Base-by-base conservation (phyloP, 2,888 invertebrate species). In the Lissocephala sabroskyi region DNA sequence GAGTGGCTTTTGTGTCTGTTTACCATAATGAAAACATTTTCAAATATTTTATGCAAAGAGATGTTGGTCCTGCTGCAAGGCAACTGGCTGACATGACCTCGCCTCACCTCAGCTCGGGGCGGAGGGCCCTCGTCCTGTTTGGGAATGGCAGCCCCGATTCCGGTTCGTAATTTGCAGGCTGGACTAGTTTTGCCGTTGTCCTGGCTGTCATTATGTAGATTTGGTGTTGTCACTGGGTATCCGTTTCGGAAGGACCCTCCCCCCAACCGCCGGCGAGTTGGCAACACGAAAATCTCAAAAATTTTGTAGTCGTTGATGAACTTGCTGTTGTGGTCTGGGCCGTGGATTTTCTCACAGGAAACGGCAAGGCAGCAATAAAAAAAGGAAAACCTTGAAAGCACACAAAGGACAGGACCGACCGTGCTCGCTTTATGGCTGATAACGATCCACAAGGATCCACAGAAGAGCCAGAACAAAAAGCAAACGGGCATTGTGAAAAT, bases 1-100 rank as follows among this genome's bases (percentile, higher is more conserved):
- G 17, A 11, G 17, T 26, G 59, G 62, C 40, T 61, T 64, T 58
- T 65, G 59, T 62, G 75, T 74, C 78, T 71, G 50, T 59, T 78
- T 76, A 68, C 62, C 71, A 79, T 73, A 73, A 73, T 78, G 79
- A 73, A 73, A 73, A 73, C 76, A 73, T 71, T 71, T 73, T 75
- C 76, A 71, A 71, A 71, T 62, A 76, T 73, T 73, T 76, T 68
- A 73, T 73, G 73, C 74, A 73, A 74, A 76, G 77, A 23, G n/a
- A n/a, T n/a, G n/a, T 76, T 67, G 60, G 52, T 61, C 42, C 50
- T 50, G 52, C 49, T 49, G 59, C 57, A 40, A 28, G 50, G 66
- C 58, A 47, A 58, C 50, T 64, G 56, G 59, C n/a, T n/a, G 77
- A 66, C 70, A 62, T 68, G 71, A 71, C 75, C 71, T 71, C 60